Percentiles rank a stretch among this genome's conserved stretches.
Conservation (phyloP, 2,888 invertebrate genomes). For the Cataglyphis altisquamis region DNA sequence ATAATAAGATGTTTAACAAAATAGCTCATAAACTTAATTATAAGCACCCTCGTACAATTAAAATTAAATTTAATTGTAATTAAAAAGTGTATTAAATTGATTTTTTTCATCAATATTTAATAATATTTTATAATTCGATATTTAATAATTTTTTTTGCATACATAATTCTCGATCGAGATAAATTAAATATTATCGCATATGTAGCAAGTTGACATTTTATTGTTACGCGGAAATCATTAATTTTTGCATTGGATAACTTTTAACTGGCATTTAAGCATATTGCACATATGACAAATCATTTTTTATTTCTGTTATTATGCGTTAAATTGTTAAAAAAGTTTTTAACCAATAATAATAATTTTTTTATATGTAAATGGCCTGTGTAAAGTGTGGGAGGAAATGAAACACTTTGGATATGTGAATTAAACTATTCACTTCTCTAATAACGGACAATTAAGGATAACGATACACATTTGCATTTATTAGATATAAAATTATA, state of each 20-base stretch:
- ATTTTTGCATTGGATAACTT: background rate
- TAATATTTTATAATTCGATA: conserved; percentile 6
- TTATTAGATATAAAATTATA: conserved; percentile 35
- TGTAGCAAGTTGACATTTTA: conserved; percentile 8
- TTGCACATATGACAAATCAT: background rate
- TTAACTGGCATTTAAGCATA: background rate
- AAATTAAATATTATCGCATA: background rate
- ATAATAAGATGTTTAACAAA: background rate
- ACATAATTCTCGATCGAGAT: background rate
- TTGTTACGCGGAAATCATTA: background rate
- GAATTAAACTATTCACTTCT: conserved; percentile 21
- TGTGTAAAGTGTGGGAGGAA: conserved; percentile 1
- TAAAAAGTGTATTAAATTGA: background rate
- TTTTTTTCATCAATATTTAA: background rate
- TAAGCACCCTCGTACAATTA: background rate
- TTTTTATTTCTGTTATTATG: background rate
- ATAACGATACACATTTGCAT: conserved; percentile 17
- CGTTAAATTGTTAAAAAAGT: conserved; percentile 19
- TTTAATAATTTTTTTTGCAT: conserved; percentile 8
- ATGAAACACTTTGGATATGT: conserved; percentile 10
- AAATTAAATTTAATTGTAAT: background rate
- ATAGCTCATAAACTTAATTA: background rate
- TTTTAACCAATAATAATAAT: background rate
- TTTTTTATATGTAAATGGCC: conserved; percentile 11
- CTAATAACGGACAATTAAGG: conserved; percentile 31